phyloP scores from a whole-genome alignment of 2,888 invertebrate species.

The Congeria kusceri region DNA sequence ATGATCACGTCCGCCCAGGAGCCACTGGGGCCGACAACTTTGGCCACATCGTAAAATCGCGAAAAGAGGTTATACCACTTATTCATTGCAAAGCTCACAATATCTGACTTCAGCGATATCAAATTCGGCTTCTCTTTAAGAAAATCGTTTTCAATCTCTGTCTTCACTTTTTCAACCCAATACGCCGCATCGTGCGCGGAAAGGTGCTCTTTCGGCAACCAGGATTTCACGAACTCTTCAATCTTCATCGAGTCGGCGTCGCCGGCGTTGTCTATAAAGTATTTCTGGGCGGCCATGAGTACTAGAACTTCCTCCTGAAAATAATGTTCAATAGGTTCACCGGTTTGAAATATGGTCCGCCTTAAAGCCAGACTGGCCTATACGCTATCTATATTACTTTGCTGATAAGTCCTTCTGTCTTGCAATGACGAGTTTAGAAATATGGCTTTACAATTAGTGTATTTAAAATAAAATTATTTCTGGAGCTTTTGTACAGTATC shows the following conservation, averaged over 20 bases:
- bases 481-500: too few relatives aligned
- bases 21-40: constrained; percentile 63
- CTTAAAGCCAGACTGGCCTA: too few relatives aligned
- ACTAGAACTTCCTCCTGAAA: constrained; percentile 76
- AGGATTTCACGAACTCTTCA: constrained; percentile 70
- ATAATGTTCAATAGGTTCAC: too few relatives aligned
- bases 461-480: too few relatives aligned
- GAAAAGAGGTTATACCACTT: constrained; percentile 78
- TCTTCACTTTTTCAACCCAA: constrained; percentile 66
- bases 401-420: too few relatives aligned
- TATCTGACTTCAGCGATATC: constrained; percentile 69
- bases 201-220: constrained; percentile 70
- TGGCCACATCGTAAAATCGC: constrained; percentile 76
- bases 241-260: constrained; percentile 68
- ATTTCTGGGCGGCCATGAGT: constrained; percentile 75
- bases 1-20: constrained; percentile 70
- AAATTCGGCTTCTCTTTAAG: constrained; percentile 57
- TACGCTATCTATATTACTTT: too few relatives aligned
- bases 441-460: too few relatives aligned
- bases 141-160: constrained; percentile 67
- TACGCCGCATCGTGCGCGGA: constrained; percentile 52
- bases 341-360: too few relatives aligned
- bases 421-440: too few relatives aligned
- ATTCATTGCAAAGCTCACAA: constrained; percentile 76
- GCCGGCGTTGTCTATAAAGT: constrained; percentile 71